Percentiles rank a stretch among this genome's conserved stretches.
phyloP scores from a whole-genome alignment of 2,113 vertebrate genomes.

The Melanerpes formicivorus region DNA sequence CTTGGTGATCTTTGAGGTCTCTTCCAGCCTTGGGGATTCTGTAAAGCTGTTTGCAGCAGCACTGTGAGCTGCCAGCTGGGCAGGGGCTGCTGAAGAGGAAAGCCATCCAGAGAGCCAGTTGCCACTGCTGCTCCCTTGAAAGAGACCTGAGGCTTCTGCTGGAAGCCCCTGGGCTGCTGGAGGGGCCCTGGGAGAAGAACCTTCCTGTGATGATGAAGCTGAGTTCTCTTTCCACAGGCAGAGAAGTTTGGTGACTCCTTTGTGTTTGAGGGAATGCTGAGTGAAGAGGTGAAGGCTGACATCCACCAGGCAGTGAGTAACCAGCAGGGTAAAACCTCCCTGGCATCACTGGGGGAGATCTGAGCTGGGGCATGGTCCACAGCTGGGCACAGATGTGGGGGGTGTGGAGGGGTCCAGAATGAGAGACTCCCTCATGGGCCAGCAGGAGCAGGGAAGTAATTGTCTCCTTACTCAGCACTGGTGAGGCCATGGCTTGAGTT shows the following conservation, averaged over 20 bases:
- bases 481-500: too few relatives aligned
- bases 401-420: background rate
- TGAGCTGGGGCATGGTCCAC: background rate
- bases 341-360: background rate
- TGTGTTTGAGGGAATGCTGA: slow-evolving; percentile 94
- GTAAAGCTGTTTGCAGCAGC: background rate
- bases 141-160: background rate
- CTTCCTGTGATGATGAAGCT: background rate
- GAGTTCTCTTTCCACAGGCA: slow-evolving; percentile 75
- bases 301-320: slow-evolving; percentile 90
- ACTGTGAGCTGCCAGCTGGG: slow-evolving; percentile 6
- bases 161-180: background rate
- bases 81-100: background rate
- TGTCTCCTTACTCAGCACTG: too few relatives aligned
- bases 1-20: too few relatives aligned
- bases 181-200: background rate
- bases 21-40: too few relatives aligned
- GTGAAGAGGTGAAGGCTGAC: slow-evolving; percentile 84
- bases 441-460: too few relatives aligned
- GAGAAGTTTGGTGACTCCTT: slow-evolving; percentile 96
- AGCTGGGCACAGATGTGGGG: background rate
- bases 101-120: background rate
- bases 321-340: background rate
- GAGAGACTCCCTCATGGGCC: background rate
- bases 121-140: background rate